A percentile compares a stretch with the other conserved stretches of the same genome.
These are phyloP conservation scores for Catonia carolina DNA, from an alignment of 2,888 invertebrate species.

Conservation along the genomic window DNA sequence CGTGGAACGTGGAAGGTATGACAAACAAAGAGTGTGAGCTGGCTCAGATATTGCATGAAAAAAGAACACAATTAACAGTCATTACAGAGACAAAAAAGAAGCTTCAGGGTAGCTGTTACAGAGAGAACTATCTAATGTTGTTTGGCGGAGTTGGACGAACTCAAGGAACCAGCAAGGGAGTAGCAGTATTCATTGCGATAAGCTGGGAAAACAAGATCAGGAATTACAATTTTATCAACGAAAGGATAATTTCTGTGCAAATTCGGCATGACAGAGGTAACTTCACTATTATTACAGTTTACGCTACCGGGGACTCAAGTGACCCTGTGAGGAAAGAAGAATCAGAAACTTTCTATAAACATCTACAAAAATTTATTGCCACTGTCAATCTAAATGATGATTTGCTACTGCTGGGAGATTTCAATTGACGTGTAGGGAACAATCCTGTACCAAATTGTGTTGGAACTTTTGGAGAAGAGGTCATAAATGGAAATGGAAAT, in stretches of 20 bases:
- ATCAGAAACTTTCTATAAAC: background rate
- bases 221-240: too few relatives aligned
- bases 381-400: background rate
- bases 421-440: background rate
- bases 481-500: too few relatives aligned
- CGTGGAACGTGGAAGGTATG: background rate
- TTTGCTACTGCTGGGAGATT: too few relatives aligned
- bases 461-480: background rate
- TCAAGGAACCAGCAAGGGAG: background rate
- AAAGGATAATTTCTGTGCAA: background rate
- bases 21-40: background rate
- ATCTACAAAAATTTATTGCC: background rate
- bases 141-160: background rate
- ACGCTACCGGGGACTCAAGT: background rate
- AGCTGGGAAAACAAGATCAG: too few relatives aligned
- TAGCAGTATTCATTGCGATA: background rate
- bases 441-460: background rate
- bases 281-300: too few relatives aligned
- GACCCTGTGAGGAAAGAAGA: background rate
- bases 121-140: background rate
- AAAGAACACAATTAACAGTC: background rate
- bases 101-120: background rate
- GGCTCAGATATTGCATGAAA: background rate
- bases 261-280: background rate
- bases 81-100: background rate